Evolutionary conservation across 2,113 vertebrate species (phyloP).

Genomic region (Melanostigma gelatinosum): DNA sequence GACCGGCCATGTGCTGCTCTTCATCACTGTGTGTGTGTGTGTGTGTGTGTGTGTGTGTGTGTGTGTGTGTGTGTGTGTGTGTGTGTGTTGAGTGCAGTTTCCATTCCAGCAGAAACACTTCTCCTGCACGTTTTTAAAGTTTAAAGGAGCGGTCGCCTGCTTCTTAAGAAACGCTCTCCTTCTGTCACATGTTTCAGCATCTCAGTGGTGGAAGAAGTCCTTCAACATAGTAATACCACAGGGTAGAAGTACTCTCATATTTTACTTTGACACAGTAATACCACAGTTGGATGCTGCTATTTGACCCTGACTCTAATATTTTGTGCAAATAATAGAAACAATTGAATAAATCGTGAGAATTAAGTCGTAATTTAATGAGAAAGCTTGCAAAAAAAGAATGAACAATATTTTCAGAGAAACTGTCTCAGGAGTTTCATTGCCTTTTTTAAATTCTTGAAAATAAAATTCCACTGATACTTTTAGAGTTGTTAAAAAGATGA

Average conservation of each 20-base stretch:
- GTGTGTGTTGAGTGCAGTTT: conserved; percentile 11
- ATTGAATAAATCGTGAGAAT: no score
- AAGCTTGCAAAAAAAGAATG: no score
- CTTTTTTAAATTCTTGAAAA: no score
- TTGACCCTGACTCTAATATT: no score
- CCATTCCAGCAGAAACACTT: conserved; percentile 38
- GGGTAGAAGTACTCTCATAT: not conserved
- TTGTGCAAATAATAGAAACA: no score
- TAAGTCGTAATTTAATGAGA: no score
- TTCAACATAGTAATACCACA: not conserved
- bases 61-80: conserved; percentile 6
- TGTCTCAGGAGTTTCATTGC: no score
- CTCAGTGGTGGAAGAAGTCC: not conserved
- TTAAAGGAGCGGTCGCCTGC: not conserved
- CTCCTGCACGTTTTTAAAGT: not conserved
- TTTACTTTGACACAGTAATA: not conserved
- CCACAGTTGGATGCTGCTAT: no score
- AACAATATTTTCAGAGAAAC: no score
- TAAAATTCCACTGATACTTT: no score
- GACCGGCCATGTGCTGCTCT: conserved; percentile 34
- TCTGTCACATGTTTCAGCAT: not conserved
- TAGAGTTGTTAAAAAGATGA: no score
- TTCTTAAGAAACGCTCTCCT: not conserved
- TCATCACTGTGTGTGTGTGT: conserved; percentile 21
- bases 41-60: conserved; percentile 14